Conservation (phyloP, 2,888 invertebrate genomes). For the Deilephila elpenor region DNA sequence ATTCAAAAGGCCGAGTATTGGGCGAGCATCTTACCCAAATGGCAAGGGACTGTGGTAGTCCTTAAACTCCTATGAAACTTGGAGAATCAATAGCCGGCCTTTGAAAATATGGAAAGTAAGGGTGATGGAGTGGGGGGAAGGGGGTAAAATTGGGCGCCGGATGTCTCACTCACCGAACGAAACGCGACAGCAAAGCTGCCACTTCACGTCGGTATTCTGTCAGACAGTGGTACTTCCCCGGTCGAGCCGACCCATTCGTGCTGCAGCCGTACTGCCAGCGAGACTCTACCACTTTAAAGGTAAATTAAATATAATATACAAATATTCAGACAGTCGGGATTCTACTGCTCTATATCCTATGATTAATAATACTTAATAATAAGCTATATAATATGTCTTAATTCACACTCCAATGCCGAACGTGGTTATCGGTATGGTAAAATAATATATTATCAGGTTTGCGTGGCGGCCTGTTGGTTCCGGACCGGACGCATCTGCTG, state of each 20-base stretch:
- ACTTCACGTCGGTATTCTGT: neutral
- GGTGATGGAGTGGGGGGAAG: neutral
- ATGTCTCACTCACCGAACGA: neutral
- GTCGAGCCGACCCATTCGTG: neutral
- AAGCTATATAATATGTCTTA: no score
- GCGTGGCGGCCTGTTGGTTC: no score
- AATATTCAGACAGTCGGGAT: neutral
- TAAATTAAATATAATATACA: neutral
- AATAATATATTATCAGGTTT: no score
- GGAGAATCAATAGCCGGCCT: neutral
- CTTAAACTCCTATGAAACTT: no score
- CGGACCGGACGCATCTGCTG: no score
- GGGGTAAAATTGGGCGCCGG: neutral
- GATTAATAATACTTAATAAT: no score
- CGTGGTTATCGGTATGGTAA: no score
- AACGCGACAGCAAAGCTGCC: neutral
- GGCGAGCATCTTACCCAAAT: no score
- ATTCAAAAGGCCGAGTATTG: no score
- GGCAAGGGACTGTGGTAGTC: no score
- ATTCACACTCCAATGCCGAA: no score
- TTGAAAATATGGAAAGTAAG: neutral
- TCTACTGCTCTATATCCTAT: neutral
- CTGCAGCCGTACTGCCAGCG: no score
- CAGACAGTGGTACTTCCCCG: neutral
- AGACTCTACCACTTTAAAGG: neutral